Evolutionary conservation across 2,888 invertebrate species (phyloP), one percentile per base, ranked within the genome.

Genomic region (Itoplectis maculator): DNA sequence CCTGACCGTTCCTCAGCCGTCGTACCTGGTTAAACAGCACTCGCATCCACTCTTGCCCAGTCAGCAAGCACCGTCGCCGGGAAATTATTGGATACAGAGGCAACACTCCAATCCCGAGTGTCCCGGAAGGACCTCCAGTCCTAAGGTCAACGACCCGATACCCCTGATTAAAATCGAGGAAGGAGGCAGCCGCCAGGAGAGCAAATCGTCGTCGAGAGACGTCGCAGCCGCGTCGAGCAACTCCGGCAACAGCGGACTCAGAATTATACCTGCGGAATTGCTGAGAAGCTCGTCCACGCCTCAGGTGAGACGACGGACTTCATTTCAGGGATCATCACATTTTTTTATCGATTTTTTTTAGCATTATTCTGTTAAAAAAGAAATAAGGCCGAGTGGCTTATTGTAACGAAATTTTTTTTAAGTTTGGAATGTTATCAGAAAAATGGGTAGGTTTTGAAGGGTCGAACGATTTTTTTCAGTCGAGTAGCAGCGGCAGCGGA

Each of bases 11-110:
- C 95, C 95, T 29, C 94, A 94, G 84, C 93, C 94, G 72, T 93
- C 94, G 45, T 94, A 94, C 88, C 92, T 95, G 85, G 94, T 95
- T 29, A 96, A 96, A 89, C 96, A 96, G 89, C 95, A 95, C 90
- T 95, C 95, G 37, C 95, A 95, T 92, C 95, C 95, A 0, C 88
- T 95, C 68, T 88, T 95, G 85, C 95, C 95, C 29, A 95, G 94
- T 88, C 95, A 95, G 91, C 94, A 94, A 75, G 91, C 93, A 51
- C 87, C 89, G 9, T 81, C 89, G 37, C 86, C 90, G 35, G 87
- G 89, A 6, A 88, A 88, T 78, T 88, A 91, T 65, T 89, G 90
- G 80, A 91, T 94, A 72, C 94, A 94, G 85, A 92, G 94, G 42
- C 94, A 94, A 88, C 93, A 93, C 86, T 94, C 94, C 74, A 94